phyloP scores from a whole-genome alignment of 2,113 vertebrate species.

The Colossoma macropomum region DNA sequence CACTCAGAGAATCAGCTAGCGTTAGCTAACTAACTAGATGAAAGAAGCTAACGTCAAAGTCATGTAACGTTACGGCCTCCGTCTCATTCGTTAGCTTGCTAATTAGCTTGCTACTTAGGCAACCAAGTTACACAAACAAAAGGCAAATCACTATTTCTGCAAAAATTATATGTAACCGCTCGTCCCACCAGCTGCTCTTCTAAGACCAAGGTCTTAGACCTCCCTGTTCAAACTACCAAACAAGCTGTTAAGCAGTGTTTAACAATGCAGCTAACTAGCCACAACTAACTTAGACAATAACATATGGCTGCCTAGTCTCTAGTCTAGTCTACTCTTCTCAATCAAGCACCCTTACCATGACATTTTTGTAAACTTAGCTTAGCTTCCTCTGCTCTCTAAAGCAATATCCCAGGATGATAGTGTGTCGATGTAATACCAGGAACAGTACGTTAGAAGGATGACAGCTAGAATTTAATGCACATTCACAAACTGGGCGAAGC shows the following conservation, averaged over 20 bases:
- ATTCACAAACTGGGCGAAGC: conserved; percentile 43
- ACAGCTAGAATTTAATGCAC: conserved; percentile 2
- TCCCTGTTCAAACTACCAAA: neutral
- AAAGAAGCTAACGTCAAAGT: neutral
- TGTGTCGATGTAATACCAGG: neutral
- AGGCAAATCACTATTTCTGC: neutral
- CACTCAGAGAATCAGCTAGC: too few species aligned
- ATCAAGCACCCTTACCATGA: neutral
- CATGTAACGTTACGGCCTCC: neutral
- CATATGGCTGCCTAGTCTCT: conserved; percentile 1
- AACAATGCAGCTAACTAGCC: neutral
- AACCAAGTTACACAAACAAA: neutral
- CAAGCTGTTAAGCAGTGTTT: neutral
- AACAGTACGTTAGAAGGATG: conserved; percentile 1
- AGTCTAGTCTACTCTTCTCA: neutral
- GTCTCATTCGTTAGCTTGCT: conserved; percentile 42
- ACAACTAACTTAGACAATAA: conserved; percentile 2
- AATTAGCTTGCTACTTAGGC: neutral
- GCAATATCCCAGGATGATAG: neutral
- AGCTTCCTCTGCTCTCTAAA: conserved; percentile 2
- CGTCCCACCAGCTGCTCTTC: neutral
- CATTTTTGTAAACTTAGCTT: conserved; percentile 11
- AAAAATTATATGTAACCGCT: too few species aligned
- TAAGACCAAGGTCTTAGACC: neutral
- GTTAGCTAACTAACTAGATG: too few species aligned